Evolutionary conservation across 2,797 vertebrate genomes (phyloP).

Genomic region (Eremophila alpestris): DNA sequence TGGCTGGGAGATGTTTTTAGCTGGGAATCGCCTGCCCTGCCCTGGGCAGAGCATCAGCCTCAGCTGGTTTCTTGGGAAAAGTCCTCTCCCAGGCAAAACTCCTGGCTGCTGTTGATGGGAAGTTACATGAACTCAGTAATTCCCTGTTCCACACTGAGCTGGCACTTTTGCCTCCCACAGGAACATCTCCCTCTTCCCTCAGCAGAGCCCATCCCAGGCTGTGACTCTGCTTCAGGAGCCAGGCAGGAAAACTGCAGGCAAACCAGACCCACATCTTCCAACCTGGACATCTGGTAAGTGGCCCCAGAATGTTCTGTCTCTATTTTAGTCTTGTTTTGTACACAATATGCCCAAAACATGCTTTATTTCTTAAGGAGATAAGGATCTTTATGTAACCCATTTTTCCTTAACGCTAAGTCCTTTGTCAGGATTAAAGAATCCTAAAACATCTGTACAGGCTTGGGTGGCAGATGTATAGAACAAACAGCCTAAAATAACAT

Average conservation of each 20-base stretch:
- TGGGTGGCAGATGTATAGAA: slow-evolving; percentile 26
- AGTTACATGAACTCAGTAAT: not conserved
- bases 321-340: slow-evolving; percentile 66
- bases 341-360: slow-evolving; percentile 64
- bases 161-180: not conserved
- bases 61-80: not conserved
- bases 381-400: slow-evolving; percentile 67
- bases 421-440: slow-evolving; percentile 60
- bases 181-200: not conserved
- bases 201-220: not conserved
- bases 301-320: slow-evolving; percentile 48
- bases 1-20: not conserved
- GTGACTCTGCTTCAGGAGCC: not conserved
- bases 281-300: slow-evolving; percentile 53
- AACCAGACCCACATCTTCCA: not conserved
- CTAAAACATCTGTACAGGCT: slow-evolving; percentile 43
- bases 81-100: not conserved
- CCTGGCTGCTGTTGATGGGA: not conserved
- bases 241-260: not conserved
- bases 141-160: not conserved
- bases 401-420: slow-evolving; percentile 61
- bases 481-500: slow-evolving; percentile 50
- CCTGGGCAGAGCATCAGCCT: not conserved
- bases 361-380: slow-evolving; percentile 62
- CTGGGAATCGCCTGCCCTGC: not conserved